phyloP scores from a whole-genome alignment of 37 sponge, comb jelly and placozoan species.

The Chondrosia reniformis region DNA sequence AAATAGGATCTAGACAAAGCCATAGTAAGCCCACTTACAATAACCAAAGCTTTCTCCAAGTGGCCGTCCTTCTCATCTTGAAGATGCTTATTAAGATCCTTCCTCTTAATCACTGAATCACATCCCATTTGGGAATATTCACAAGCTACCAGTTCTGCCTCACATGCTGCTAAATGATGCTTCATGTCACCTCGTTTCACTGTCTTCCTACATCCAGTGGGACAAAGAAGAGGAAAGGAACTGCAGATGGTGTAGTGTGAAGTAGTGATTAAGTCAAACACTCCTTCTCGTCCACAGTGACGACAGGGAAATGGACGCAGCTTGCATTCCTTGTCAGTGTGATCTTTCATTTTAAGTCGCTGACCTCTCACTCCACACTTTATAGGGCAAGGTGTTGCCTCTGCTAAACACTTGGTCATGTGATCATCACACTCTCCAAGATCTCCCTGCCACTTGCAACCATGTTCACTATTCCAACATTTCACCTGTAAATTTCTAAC shows the following conservation, averaged over 20 bases:
- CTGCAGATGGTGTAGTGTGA: background rate
- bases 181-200: background rate
- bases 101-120: no score
- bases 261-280: background rate
- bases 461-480: background rate
- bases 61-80: no score
- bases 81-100: no score
- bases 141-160: no score
- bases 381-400: background rate
- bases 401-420: background rate
- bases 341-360: background rate
- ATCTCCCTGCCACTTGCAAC: slow-evolving; percentile 22
- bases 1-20: no score
- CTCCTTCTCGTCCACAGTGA: background rate
- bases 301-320: slow-evolving; percentile 1
- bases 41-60: no score
- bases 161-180: background rate
- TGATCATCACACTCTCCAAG: slow-evolving; percentile 10
- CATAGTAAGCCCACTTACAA: no score
- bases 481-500: slow-evolving; percentile 13
- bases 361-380: background rate
- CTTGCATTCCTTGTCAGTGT: background rate
- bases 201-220: slow-evolving; percentile 1
- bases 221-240: slow-evolving; percentile 7
- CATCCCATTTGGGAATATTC: no score